Conservation (phyloP, 2,888 invertebrate genomes). For the Stenichneumon culpator region DNA sequence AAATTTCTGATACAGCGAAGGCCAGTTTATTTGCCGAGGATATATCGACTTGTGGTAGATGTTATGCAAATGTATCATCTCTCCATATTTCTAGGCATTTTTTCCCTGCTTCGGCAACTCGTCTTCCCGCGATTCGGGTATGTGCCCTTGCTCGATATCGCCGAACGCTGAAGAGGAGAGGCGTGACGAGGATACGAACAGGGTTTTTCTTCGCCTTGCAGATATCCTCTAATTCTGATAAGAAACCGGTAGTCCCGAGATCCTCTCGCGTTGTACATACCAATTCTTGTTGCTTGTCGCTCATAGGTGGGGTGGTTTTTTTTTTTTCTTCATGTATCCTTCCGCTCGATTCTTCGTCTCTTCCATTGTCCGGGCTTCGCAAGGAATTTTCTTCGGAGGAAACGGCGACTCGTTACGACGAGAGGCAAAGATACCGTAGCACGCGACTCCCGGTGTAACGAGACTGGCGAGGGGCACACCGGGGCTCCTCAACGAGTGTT, state of each 20-base stretch:
- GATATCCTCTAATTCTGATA: slow-evolving; percentile 63
- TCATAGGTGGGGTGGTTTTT: slow-evolving; percentile 9
- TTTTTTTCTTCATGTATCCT: slow-evolving; percentile 39
- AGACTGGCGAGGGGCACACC: slow-evolving; percentile 36
- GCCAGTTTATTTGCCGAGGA: slow-evolving; percentile 27
- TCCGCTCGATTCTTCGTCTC: slow-evolving; percentile 20
- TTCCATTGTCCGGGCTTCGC: slow-evolving; percentile 18
- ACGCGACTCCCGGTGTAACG: slow-evolving; percentile 49
- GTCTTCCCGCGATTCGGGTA: not conserved
- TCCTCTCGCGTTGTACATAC: slow-evolving; percentile 12
- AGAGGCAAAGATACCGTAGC: slow-evolving; percentile 39
- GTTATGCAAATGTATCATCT: slow-evolving; percentile 5
- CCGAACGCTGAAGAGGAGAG: slow-evolving; percentile 34
- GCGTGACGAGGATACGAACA: slow-evolving; percentile 61
- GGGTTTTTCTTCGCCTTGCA: slow-evolving; percentile 25
- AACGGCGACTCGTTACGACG: slow-evolving; percentile 54
- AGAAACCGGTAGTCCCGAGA: slow-evolving; percentile 37
- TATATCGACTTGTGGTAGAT: slow-evolving; percentile 55
- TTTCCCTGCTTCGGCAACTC: not conserved
- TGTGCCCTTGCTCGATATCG: slow-evolving; percentile 37
- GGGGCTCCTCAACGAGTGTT: slow-evolving; percentile 42
- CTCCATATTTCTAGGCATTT: not conserved
- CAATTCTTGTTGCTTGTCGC: slow-evolving; percentile 53
- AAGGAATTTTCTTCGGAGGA: slow-evolving; percentile 9
- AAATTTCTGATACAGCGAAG: slow-evolving; percentile 10